Evolutionary conservation across 2,797 vertebrate genomes (phyloP), one percentile per base, ranked within the genome.

Genomic region (Clamator glandarius): DNA sequence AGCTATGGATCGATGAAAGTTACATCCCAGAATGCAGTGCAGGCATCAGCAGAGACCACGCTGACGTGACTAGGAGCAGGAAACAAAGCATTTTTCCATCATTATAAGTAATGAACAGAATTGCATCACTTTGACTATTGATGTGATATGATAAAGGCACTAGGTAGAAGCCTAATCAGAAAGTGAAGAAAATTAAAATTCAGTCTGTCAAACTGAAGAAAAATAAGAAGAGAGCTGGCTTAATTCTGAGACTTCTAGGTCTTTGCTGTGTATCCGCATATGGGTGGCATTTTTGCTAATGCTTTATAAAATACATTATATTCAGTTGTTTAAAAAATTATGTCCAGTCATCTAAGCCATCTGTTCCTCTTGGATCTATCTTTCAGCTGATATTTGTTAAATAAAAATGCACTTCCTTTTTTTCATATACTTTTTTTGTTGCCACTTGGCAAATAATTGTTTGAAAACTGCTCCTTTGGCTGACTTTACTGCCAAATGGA

Each of bases 381-480:
- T 84, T 94, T 90, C 44, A 46, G 19, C 20, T 93, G 5, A 25
- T 84, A 86, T 79, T 86, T 82, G 58, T 87, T 81, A 58, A 57
- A 62, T 64, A 59, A 82, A 90, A 93, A 76, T 55, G 14, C 13
- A 13, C 9, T 46, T 77, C 66, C 19, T 4, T n/a, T 61, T 61
- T 73, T 84, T 31, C 2, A 31, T 35, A 11, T 6, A 17, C 5
- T n/a, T 42, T 72, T 72, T 73, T 58, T 33, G 3, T 21, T 82
- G 31, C 35, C 62, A 57, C 29, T 89, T 89, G 64, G 54, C 51
- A 82, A 28, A 24, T 77, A 25, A 36, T 54, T 78, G 46, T 63
- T 93, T 61, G 59, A 58, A 85, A 95, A 92, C 35, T 66, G 16
- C 20, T 94, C 72, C 39, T 94, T 92, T 95, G 90, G 46, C 68